Evolutionary conservation across 1,140 invertebrate species (phyloP), one percentile per base, ranked within the genome.

Genomic region (Drosophila cardini): DNA sequence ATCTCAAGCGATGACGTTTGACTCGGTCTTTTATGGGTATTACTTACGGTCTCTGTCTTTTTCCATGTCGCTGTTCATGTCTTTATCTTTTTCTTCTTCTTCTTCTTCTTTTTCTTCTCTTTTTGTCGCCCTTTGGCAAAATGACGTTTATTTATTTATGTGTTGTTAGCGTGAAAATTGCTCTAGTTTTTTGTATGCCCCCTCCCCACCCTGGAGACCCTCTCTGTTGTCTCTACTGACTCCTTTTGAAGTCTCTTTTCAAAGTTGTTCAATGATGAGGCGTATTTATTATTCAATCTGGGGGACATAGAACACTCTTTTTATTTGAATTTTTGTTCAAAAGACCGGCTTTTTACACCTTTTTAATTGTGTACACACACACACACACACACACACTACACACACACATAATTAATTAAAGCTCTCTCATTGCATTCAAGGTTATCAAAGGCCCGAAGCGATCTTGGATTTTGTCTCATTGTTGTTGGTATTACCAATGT

Each of bases 381-480:
- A 57, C 30, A 60, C 43, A 42, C 52, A 26, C 48, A 42, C 55
- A 36, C 26, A 30, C 60, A 45, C 45, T n/a, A 48, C 48, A 42
- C 38, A 32, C 34, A 42, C 8, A 50, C 36, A 85, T 16, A 86
- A 87, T 89, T 87, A 89, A 87, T 87, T 87, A 87, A 86, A 87
- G 84, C 71, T 61, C 82, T 85, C 83, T 87, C 83, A 89, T 87
- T 87, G 83, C 83, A 83, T 89, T 89, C 83, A 87, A 87, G 83
- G 83, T 87, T 87, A 79, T 56, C 75, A 65, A 53, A 65, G 70
- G 70, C 64, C 72, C 42, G 72, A 56, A 71, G 81, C 73, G 62
- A 81, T 79, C 50, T 56, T 46, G 68, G 53, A 56, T 57, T 46
- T 42, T 61, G 38, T 43, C 1, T 36, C 36, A 10, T 34, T 61